Base-by-base conservation (phyloP, 2,797 vertebrate genomes). In the Malacoctenus gilli region DNA sequence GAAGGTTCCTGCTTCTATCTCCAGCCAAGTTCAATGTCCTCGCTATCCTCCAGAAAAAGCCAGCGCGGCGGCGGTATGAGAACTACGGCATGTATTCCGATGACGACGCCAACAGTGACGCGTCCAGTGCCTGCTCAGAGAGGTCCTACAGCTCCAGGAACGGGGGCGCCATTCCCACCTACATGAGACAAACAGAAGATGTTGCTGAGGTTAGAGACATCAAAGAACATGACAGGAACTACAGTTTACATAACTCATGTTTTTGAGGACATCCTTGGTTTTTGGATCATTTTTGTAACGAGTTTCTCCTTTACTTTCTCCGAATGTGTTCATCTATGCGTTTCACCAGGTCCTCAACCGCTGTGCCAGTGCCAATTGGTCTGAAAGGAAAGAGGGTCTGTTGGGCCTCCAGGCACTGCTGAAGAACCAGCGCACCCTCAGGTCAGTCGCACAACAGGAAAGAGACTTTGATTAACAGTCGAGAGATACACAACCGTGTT, bases 321-420 rank as follows among this genome's bases (percentile, higher is more conserved):
- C n/a, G n/a, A n/a, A n/a, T n/a, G n/a, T n/a, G n/a, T n/a, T 2
- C 40, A 1, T 57, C 19, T 65, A 49, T 50, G 41, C 4, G 53
- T 42, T 3, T 34, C 38, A 9, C 7, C 59, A 90, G 87, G 96
- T 99, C 72, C 90, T 99, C 36, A 98, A 99, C 68, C 93, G 95
- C 46, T 98, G 96, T 61, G 97, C 97, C 49, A 98, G 96, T 56
- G 91, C 95, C 80, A 99, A 98, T 83, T 99, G 95, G 96, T 97
- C 96, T 11, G 97, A 98, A 79, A 93, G 96, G 78, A 98, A 99
- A 55, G 96, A 99, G 79, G 96, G 97, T 1, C 92, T 99, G 4
- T 68, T 98, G 30, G 97, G 96, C 25, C 90, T 98, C 4, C 97
- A 99, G 68, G 93, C 93, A 11, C 85, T 99, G 31, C 31, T 99